Evolutionary conservation across 2,888 invertebrate species (phyloP), one percentile per base, ranked within the genome.

Genomic region (Tetropium fuscum): DNA sequence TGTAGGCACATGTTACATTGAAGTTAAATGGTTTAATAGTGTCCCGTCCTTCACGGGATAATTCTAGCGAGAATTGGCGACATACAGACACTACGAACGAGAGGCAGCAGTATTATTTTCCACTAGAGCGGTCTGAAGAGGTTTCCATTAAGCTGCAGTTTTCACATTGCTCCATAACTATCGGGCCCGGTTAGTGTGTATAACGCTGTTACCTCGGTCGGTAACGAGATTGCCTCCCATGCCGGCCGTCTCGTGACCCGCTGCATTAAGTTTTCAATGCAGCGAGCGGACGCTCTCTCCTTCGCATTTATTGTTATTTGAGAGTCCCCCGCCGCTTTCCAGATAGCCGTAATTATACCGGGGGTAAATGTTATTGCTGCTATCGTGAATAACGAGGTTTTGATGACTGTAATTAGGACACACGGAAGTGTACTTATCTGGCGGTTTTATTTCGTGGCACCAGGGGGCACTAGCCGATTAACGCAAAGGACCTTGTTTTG

Each of bases 171-270:
- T 60, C 69, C 60, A 67, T 73, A 74, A 74, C 70, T 66, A 69
- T 68, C 54, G 58, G 55, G 64, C n/a, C 66, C 66, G 68, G 70
- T 71, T 72, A 69, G 68, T 70, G n/a, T 69, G 68, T 68, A 66
- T 65, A 63, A 67, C 66, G 67, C 70, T 67, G 73, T 74, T 74
- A 71, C 70, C 63, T 69, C 64, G 64, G 60, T 66, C 64, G 61
- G 67, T 70, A 72, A 74, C 71, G 65, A 70, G 43, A 60, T 64
- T 60, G 66, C 65, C 69, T 59, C 51, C 58, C 56, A 57, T 66
- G 67, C 68, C 61, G 60, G 59, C 61, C 47, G 47, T 56, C 47
- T 56, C 55, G 55, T 56, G 55, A 56, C 55, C 55, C 11, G 40
- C 38, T 41, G 45, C 47, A 56, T 56, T 44, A 55, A 55, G 45